Evolutionary conservation across 2,797 vertebrate species (phyloP).

Genomic region (Protosalanx chinensis): DNA sequence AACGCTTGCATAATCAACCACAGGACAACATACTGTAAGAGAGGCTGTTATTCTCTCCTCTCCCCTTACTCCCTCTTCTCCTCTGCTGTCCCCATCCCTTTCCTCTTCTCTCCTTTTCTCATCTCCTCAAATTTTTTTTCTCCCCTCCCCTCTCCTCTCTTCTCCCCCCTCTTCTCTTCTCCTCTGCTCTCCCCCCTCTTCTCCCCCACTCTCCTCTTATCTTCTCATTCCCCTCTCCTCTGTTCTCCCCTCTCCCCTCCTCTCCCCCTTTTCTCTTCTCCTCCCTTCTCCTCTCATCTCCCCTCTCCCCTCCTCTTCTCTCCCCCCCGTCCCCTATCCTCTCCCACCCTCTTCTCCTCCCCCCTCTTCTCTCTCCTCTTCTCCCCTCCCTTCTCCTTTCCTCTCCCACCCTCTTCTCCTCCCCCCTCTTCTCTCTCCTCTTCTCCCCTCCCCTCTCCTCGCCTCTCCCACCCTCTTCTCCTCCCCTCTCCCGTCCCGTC

Average conservation of each 20-base stretch:
- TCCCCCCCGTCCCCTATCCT: not conserved
- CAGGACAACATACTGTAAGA: no score
- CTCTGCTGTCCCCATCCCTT: not conserved
- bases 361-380: no score
- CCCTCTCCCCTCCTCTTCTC: not conserved
- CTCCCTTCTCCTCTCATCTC: not conserved
- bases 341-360: no score
- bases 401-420: not conserved
- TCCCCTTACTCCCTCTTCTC: not conserved
- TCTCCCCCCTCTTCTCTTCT: not conserved
- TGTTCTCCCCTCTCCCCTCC: not conserved
- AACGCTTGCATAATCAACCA: no score
- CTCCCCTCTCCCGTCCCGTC: not conserved
- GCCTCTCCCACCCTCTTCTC: not conserved
- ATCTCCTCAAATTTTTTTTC: no score
- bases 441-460: not conserved
- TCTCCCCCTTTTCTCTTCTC: no score
- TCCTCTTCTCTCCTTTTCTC: not conserved
- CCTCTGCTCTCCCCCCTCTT: not conserved
- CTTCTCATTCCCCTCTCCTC: not conserved
- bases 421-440: not conserved
- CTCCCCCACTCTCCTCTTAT: not conserved
- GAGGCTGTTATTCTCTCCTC: no score
- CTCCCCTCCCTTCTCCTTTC: not conserved
- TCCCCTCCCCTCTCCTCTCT: not conserved